Evolutionary conservation across 2,113 vertebrate species (phyloP).

Genomic region (Onychostruthus taczanowskii): DNA sequence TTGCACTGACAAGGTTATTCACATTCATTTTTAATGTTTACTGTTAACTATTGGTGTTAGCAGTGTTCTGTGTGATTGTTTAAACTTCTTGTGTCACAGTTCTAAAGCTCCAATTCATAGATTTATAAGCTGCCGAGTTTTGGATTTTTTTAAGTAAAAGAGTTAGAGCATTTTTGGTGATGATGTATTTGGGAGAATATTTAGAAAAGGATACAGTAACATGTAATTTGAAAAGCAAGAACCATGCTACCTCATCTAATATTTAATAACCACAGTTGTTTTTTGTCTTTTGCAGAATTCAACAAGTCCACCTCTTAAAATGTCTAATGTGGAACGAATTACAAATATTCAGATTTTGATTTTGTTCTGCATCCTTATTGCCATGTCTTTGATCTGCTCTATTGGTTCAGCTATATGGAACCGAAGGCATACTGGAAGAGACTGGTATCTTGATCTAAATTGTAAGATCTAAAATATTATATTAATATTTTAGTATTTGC

Average conservation of each 20-base stretch:
- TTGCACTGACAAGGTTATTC: neutral
- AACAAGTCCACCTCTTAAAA: conserved; percentile 93
- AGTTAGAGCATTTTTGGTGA: neutral
- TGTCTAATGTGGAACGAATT: conserved; percentile 97
- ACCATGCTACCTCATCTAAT: neutral
- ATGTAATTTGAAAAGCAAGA: neutral
- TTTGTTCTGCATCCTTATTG: conserved; percentile 94
- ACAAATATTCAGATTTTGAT: conserved; percentile 98
- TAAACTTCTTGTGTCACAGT: neutral
- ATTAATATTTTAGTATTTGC: neutral
- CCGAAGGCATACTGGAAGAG: conserved; percentile 83
- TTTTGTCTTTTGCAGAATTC: conserved; percentile 84
- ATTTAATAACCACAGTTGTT: neutral
- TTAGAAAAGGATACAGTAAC: neutral
- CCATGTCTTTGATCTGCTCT: conserved; percentile 95
- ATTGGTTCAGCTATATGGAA: conserved; percentile 97
- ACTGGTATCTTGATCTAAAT: conserved; percentile 97
- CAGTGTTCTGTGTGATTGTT: neutral
- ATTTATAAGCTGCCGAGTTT: neutral
- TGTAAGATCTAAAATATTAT: conserved; percentile 81
- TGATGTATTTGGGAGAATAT: neutral
- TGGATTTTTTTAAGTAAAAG: neutral
- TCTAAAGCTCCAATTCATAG: neutral
- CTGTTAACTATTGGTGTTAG: neutral
- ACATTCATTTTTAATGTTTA: neutral